Evolutionary conservation across 2,797 vertebrate genomes (phyloP).

Genomic region (Propithecus perrieri): DNA sequence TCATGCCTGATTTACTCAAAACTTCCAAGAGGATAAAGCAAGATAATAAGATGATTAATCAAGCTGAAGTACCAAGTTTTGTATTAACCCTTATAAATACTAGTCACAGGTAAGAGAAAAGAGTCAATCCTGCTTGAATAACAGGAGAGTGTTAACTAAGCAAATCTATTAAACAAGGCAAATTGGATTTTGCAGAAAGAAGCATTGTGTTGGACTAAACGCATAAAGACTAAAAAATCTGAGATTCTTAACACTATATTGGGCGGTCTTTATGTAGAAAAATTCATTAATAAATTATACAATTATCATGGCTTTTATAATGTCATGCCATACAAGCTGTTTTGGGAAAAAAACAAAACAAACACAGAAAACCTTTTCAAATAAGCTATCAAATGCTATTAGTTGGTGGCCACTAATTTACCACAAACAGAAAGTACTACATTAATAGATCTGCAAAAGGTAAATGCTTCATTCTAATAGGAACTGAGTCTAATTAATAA

Average conservation of each 20-base stretch:
- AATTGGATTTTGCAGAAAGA: background rate
- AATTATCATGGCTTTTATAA: background rate
- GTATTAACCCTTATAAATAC: conserved; percentile 10
- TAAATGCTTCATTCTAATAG: background rate
- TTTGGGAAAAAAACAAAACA: background rate
- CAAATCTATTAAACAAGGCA: conserved; percentile 26
- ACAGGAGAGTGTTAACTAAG: background rate
- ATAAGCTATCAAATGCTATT: background rate
- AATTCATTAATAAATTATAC: background rate
- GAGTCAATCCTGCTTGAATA: background rate
- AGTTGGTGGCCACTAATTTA: background rate
- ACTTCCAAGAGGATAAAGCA: background rate
- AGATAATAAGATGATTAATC: background rate
- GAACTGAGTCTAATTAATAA: background rate
- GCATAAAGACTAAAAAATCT: background rate
- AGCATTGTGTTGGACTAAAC: background rate
- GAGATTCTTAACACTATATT: background rate
- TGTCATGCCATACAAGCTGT: background rate
- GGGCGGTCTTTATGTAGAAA: background rate
- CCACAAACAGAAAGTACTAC: background rate
- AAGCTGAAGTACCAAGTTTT: conserved; percentile 23
- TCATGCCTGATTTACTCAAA: conserved; percentile 32
- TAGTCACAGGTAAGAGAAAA: background rate
- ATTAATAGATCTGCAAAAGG: background rate
- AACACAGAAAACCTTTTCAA: background rate